Base-by-base conservation (phyloP, 64 coral and sea anemone genomes). In the Stichodactyla mertensii region DNA sequence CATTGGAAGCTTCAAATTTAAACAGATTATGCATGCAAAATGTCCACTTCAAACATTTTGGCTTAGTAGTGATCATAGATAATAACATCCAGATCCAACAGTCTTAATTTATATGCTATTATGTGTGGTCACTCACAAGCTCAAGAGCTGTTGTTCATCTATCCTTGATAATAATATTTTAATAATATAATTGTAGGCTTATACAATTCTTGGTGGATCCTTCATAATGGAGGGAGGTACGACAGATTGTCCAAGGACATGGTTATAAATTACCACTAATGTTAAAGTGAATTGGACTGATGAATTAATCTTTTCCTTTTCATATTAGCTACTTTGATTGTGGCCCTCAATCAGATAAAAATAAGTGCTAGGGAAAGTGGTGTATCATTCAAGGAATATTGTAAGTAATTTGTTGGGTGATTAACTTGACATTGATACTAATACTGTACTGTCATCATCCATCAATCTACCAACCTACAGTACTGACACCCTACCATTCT, bases 151-250 rank as follows among this genome's bases (percentile, higher is more conserved):
- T 22, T 69, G 64, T n/a, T 7, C 18, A 23, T 7, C 19, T 5
- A 13, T 74, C 4, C 0, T 26, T 74, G 23, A 11, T 11, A 11
- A 58, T 11, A 71, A 71, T 71, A 16, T 71, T 16, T 81, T 81
- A 0, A 54, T 55, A 13, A 18, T 57, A 55, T 7, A 70, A 2
- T 18, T 59, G 24, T 56, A 99, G 97, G 97, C 97, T 55, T 94
- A 92, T 83, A 86, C 97, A 66, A 92, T 99, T 64, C 92, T 99
- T 55, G 93, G 87, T 88, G 97, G 97, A 54, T 99, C 97, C 2
- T 94, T 99, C 60, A 31, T 99, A 31, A 90, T 94, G 58, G 97
- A 99, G 86, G 97, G 97, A 95, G 95, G 95, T 98, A 69, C 36
- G 92, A 84, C 20, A 58, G 14, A 58, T 11, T 11, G 56, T 58